Conservation (phyloP, 2,113 vertebrate genomes). For the Cyanoderma ruficeps region DNA sequence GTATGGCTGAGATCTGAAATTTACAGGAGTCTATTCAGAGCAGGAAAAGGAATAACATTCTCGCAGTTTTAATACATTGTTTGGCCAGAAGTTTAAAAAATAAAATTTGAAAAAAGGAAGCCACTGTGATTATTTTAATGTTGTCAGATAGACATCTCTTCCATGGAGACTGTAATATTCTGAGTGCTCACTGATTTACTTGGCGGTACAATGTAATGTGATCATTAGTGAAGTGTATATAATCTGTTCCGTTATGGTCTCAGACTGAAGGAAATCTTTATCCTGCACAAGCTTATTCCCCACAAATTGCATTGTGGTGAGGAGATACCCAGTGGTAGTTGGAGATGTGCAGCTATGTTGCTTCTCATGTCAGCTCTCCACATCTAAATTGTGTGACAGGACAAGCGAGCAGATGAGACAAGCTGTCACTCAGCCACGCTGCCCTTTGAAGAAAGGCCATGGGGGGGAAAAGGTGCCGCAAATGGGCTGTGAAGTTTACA, state of each 20-base stretch:
- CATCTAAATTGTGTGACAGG: slow-evolving; percentile 82
- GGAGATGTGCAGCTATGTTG: slow-evolving; percentile 79
- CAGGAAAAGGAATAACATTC: background rate
- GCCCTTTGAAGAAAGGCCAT: slow-evolving; percentile 95
- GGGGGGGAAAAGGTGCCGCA: slow-evolving; percentile 89
- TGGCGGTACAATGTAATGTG: background rate
- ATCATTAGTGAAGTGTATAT: slow-evolving; percentile 27
- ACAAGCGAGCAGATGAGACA: slow-evolving; percentile 88
- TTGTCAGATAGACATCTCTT: background rate
- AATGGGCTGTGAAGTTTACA: slow-evolving; percentile 99
- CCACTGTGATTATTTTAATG: background rate
- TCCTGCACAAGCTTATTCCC: slow-evolving; percentile 39
- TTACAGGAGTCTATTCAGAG: background rate
- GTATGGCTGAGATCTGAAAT: background rate
- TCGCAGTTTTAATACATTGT: background rate
- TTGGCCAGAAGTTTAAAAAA: background rate
- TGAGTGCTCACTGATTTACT: background rate
- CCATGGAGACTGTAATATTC: background rate
- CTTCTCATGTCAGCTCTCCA: slow-evolving; percentile 78
- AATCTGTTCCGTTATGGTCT: slow-evolving; percentile 24
- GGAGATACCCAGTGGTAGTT: slow-evolving; percentile 72
- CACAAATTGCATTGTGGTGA: slow-evolving; percentile 51
- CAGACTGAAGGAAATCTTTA: slow-evolving; percentile 38
- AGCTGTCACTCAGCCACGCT: slow-evolving; percentile 91
- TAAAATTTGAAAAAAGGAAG: background rate